Evolutionary conservation across 2,888 invertebrate species (phyloP), one percentile per base, ranked within the genome.

Genomic region (Ophion slaviceki): DNA sequence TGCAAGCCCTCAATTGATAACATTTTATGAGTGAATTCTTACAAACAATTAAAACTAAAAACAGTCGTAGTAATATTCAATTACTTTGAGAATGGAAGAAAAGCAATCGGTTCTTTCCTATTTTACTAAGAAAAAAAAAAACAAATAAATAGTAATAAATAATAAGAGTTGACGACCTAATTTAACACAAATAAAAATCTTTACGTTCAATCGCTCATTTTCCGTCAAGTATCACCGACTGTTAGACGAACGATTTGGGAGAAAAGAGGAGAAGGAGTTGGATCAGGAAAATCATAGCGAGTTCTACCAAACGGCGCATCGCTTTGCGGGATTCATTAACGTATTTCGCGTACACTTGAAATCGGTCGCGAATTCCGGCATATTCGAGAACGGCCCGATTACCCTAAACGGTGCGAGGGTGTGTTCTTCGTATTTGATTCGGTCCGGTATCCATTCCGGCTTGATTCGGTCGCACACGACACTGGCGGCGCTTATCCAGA

Each of bases 401-500:
- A 72, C 72, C 32, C 72, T 24, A 14, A 59, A 59, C n/a, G 28
- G 20, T 20, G 45, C 20, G 7, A 45, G 8, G 20, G 20, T 45
- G 32, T 11, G 11, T 40, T 5, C 10, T n/a, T 40, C 20, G 10
- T 20, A 17, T 66, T 0, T 67, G 17, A n/a, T 36, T 40, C 2
- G 40, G 8, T 17, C 17, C n/a, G 20, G n/a, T 5, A n/a, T n/a
- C 14, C 66, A 40, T 67, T 67, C n/a, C 40, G 5, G 7, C 1
- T 36, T 1, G 20, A 57, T 57, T 72, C 57, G 59, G 0, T 20
- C 11, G 36, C 72, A 72, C 8, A 4, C 3, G 24, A 17, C 32
- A 59, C 59, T 72, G 11, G 72, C 72, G n/a, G 59, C 36, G 32
- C 36, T 72, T 20, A 72, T n/a, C 72, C 72, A 72, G 20, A 72